These are phyloP conservation scores for Gila robusta DNA, from an alignment of 2,797 vertebrate species.

Conservation along the genomic window DNA sequence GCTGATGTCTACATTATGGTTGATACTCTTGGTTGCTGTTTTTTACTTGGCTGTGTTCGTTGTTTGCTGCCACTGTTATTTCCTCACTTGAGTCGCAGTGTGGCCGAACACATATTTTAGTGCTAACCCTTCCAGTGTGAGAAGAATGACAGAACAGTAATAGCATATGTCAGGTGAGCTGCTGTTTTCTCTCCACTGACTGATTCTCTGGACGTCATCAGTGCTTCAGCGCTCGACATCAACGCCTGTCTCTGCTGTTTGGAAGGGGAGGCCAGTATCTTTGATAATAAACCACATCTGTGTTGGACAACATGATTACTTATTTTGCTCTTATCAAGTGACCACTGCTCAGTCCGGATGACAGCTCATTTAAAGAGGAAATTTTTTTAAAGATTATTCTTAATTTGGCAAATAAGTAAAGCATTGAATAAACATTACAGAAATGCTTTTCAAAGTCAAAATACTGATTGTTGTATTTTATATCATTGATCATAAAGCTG, in stretches of 20 bases:
- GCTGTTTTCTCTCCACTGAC: background rate
- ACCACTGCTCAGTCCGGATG: too few species aligned
- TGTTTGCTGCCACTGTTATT: background rate
- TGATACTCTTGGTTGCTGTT: background rate
- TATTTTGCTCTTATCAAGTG: background rate
- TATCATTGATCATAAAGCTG: too few species aligned
- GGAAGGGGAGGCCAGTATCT: background rate
- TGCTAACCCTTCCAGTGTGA: background rate
- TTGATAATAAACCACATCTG: too few species aligned
- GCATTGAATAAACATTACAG: too few species aligned
- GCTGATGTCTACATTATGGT: background rate
- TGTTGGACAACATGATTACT: background rate
- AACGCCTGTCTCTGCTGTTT: background rate
- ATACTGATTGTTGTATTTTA: too few species aligned
- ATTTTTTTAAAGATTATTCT: too few species aligned
- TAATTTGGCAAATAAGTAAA: too few species aligned
- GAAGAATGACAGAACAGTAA: background rate
- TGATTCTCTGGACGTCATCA: background rate
- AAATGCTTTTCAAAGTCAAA: too few species aligned
- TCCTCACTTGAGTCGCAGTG: background rate
- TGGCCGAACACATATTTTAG: background rate
- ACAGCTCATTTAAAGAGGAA: too few species aligned
- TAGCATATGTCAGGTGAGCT: background rate
- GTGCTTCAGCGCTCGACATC: background rate
- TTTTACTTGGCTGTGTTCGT: background rate